Percentiles rank a stretch among this genome's conserved stretches.
phyloP scores from a whole-genome alignment of 2,888 invertebrate species.

The Caenorhabditis drosophilae region DNA sequence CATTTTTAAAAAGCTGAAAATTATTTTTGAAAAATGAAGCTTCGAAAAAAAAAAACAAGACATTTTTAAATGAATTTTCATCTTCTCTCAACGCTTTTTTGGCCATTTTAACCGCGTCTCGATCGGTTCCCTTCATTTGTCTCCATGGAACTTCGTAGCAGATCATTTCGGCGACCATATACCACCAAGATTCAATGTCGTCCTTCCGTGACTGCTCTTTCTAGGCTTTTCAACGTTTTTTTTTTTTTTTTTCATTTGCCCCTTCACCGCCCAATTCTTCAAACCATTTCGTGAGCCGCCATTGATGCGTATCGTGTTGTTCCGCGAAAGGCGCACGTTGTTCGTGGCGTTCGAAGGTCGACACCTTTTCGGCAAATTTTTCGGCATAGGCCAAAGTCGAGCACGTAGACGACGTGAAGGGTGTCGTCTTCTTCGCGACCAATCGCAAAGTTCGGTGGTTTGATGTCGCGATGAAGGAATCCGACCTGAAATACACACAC shows the following conservation, averaged over 20 bases:
- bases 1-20: slow-evolving; percentile 19
- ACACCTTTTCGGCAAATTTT: slow-evolving; percentile 20
- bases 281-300: slow-evolving; percentile 27
- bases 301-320: slow-evolving; percentile 43
- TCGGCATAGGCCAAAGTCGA: slow-evolving; percentile 45
- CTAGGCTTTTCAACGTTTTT: slow-evolving; percentile 4
- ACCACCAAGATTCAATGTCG: slow-evolving; percentile 50
- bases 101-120: slow-evolving; percentile 11
- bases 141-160: slow-evolving; percentile 41
- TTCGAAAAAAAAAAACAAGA: neutral
- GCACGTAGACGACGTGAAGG: slow-evolving; percentile 31
- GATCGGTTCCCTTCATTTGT: slow-evolving; percentile 15
- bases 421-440: slow-evolving; percentile 35
- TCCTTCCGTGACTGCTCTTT: slow-evolving; percentile 45
- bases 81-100: slow-evolving; percentile 27
- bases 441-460: slow-evolving; percentile 48
- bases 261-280: neutral
- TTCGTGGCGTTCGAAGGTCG: slow-evolving; percentile 36
- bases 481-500: too few relatives aligned
- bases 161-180: slow-evolving; percentile 42
- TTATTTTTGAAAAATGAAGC: neutral
- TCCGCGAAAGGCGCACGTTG: slow-evolving; percentile 35
- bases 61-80: too few relatives aligned
- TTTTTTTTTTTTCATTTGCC: neutral
- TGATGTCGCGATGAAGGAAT: slow-evolving; percentile 41